These are phyloP conservation scores for Liparis tanakae DNA, from an alignment of 2,797 vertebrate genomes.

Conservation along the genomic window DNA sequence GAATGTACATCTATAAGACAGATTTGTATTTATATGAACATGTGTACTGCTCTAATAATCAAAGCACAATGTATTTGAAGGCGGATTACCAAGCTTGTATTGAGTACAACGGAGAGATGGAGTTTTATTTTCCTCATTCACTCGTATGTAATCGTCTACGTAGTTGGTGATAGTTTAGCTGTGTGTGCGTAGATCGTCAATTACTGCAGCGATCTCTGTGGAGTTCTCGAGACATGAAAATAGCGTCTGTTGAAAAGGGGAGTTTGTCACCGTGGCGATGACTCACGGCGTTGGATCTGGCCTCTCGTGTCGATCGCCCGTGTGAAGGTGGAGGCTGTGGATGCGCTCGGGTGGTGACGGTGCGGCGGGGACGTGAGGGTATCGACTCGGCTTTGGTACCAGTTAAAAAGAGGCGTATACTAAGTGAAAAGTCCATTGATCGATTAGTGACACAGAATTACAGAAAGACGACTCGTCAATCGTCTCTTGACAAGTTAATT, in stretches of 20 bases:
- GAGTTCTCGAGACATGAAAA: background rate
- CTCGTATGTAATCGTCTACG: slow-evolving; percentile 27
- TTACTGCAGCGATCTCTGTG: slow-evolving; percentile 4
- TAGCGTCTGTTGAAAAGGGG: slow-evolving; percentile 7
- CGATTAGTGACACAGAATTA: background rate
- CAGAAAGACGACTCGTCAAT: background rate
- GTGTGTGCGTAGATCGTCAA: slow-evolving; percentile 17
- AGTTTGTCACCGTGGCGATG: background rate
- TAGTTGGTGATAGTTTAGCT: slow-evolving; percentile 17
- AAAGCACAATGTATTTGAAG: slow-evolving; percentile 82
- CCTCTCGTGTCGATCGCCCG: slow-evolving; percentile 13
- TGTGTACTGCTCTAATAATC: slow-evolving; percentile 74
- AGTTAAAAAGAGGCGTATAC: background rate
- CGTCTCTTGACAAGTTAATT: background rate
- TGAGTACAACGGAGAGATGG: slow-evolving; percentile 37
- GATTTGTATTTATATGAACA: slow-evolving; percentile 78
- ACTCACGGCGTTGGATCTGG: slow-evolving; percentile 10
- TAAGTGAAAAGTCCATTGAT: background rate
- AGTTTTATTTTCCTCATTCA: slow-evolving; percentile 20
- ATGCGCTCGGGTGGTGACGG: slow-evolving; percentile 41
- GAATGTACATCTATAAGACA: slow-evolving; percentile 79
- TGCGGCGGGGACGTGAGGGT: slow-evolving; percentile 8
- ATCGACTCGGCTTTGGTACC: slow-evolving; percentile 16
- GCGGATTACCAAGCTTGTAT: slow-evolving; percentile 56
- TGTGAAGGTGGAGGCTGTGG: slow-evolving; percentile 10